Evolutionary conservation across 2,113 vertebrate species (phyloP), one percentile per base, ranked within the genome.

Genomic region (Lepisosteus osseus): DNA sequence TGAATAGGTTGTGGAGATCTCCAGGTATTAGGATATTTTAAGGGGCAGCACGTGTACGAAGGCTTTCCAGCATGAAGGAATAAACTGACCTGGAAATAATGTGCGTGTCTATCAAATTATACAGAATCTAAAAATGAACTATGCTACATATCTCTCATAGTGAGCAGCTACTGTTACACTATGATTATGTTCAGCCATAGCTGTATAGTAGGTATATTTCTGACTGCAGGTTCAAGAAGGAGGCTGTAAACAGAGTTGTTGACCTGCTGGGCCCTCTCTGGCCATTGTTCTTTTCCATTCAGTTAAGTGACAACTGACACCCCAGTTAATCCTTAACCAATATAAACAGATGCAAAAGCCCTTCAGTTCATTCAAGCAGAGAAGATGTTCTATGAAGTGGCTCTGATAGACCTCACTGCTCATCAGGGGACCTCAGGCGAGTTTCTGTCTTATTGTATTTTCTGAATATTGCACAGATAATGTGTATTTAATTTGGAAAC

Each of bases 381-480:
- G 74, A 93, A 91, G 84, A 92, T 90, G 89, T 91, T 91, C 87
- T 92, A 92, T 63, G 84, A 88, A 69, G 90, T 90, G 85, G 85
- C 86, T 69, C 71, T 88, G 84, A 86, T 90, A 68, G 83, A 89
- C 75, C 91, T 92, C 79, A 81, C 84, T 0, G 84, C 86, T 81
- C 78, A 88, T 15, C 84, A 76, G 47, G 82, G 87, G 45, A 80
- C 74, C 72, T 79, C 91, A 91, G 92, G 93, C 86, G 92, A 93
- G 92, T 93, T 78, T 4, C 17, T 40, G 51, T 29, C 42, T 29
- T 29, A 40, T 17, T 59, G 43, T 41, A 17, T 40, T 4, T 68
- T 55, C 9, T 29, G 6, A 15, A n/a, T 11, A 54, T 4, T 59
- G 56, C 13, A 13, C 13, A 12, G 7, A 13, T 59, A 59, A 59